phyloP scores from a whole-genome alignment of 2,797 vertebrate genomes.

The Garrulus glandarius region DNA sequence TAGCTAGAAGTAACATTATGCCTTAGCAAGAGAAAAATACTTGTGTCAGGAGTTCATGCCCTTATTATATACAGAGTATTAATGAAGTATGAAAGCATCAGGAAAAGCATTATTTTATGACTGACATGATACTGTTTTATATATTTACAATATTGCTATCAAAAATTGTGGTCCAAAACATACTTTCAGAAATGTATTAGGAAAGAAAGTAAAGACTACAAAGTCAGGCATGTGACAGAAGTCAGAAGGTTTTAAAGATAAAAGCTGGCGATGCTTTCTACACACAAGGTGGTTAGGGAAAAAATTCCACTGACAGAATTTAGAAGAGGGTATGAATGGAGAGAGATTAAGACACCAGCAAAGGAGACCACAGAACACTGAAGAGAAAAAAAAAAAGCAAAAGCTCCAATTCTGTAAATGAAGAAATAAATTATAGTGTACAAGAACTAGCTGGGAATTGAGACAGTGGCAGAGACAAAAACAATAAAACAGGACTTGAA shows the following conservation, averaged over 20 bases:
- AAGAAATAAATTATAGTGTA: background rate
- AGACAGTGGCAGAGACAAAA: background rate
- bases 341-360: background rate
- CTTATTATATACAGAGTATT: background rate
- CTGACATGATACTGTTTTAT: background rate
- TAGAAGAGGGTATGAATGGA: background rate
- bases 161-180: background rate
- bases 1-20: background rate
- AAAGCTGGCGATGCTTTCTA: background rate
- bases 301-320: background rate
- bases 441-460: background rate
- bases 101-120: background rate
- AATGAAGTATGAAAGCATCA: background rate
- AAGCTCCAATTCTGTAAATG: background rate
- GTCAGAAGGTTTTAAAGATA: background rate
- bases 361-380: background rate
- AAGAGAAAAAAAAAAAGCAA: background rate
- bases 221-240: background rate
- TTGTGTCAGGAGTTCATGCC: accelerated
- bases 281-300: background rate
- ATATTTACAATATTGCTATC: background rate
- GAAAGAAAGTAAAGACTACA: background rate
- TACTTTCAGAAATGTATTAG: background rate
- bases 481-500: background rate
- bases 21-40: background rate